Evolutionary conservation across 2,797 vertebrate genomes (phyloP).

Genomic region (Allobates femoralis): DNA sequence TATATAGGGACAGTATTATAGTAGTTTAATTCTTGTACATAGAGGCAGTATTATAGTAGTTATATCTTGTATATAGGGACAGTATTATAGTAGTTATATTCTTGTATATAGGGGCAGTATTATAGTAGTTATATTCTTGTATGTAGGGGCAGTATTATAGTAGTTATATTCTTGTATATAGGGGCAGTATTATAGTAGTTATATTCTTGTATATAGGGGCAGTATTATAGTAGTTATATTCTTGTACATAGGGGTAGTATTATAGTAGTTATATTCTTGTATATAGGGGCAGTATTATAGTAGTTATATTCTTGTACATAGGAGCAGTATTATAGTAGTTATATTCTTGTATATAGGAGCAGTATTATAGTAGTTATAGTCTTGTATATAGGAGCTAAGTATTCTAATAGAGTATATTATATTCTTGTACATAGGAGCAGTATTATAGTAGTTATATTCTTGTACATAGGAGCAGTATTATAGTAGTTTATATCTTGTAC

Average conservation of each 20-base stretch:
- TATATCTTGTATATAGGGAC: too few relatives aligned
- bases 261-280: slow-evolving; percentile 5
- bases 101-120: too few relatives aligned
- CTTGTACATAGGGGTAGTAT: too few relatives aligned
- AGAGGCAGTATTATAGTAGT: too few relatives aligned
- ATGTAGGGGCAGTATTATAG: slow-evolving; percentile 7
- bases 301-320: too few relatives aligned
- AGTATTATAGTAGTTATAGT: slow-evolving; percentile 28
- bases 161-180: slow-evolving; percentile 3
- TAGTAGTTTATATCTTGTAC: slow-evolving; percentile 11
- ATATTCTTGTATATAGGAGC: slow-evolving; percentile 2
- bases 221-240: slow-evolving; percentile 2
- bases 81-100: too few relatives aligned
- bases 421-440: slow-evolving; percentile 2
- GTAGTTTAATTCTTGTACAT: too few relatives aligned
- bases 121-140: too few relatives aligned
- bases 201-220: neutral
- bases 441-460: slow-evolving; percentile 2
- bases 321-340: neutral
- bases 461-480: neutral
- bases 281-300: neutral
- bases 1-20: too few relatives aligned
- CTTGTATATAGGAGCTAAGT: too few relatives aligned
- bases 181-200: neutral
- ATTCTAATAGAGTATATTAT: too few relatives aligned